Evolutionary conservation across 1,140 invertebrate genomes (phyloP).

Genomic region (Pectinophora gossypiella): DNA sequence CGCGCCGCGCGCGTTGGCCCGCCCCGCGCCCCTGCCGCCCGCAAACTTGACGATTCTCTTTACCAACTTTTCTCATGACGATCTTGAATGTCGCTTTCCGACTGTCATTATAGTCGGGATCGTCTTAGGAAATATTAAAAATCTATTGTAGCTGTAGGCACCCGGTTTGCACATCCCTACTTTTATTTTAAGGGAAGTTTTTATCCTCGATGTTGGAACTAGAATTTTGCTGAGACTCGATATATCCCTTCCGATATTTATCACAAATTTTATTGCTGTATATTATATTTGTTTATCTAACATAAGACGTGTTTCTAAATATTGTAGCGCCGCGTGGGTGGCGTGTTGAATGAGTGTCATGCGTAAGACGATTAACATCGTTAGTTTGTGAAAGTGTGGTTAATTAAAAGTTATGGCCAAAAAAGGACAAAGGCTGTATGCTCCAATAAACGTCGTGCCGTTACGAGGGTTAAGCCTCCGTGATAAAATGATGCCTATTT

Average conservation of each 20-base stretch:
- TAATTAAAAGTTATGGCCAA: conserved; percentile 43
- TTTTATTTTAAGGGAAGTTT: too few relatives aligned
- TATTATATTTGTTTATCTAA: too few relatives aligned
- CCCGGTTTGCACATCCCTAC: too few relatives aligned
- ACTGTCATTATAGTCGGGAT: conserved; percentile 17
- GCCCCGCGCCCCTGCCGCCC: conserved; percentile 30
- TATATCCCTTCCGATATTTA: too few relatives aligned
- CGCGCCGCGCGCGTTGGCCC: conserved; percentile 37
- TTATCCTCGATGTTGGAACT: too few relatives aligned
- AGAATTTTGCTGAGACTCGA: too few relatives aligned
- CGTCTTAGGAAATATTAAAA: not conserved
- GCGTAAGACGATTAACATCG: conserved; percentile 36
- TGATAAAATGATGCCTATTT: not conserved
- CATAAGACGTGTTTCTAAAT: too few relatives aligned
- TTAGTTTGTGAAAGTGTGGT: conserved; percentile 37
- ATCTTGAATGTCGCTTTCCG: conserved; percentile 25
- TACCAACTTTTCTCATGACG: conserved; percentile 38
- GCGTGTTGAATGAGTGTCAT: not conserved
- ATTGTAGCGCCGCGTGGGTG: too few relatives aligned
- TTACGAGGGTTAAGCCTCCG: conserved; percentile 9
- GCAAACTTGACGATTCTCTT: conserved; percentile 48
- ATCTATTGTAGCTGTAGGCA: not conserved
- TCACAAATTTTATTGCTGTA: too few relatives aligned
- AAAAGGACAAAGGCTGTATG: conserved; percentile 18
- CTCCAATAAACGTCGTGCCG: conserved; percentile 5